phyloP scores from a whole-genome alignment of 2,797 vertebrate species.

The Arnoldichthys spilopterus region DNA sequence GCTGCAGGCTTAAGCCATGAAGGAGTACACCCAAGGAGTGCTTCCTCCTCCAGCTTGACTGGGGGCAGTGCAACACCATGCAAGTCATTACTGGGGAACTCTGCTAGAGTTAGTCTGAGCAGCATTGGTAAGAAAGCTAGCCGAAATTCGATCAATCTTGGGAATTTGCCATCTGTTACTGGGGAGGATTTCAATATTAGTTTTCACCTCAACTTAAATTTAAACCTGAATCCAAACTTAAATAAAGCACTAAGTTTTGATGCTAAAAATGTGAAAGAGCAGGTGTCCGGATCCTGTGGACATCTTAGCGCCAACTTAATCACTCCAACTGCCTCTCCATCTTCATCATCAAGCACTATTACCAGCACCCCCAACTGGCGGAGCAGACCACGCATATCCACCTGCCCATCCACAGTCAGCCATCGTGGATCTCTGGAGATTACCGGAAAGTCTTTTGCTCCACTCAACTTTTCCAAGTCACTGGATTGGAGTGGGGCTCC shows the following conservation, averaged over 20 bases:
- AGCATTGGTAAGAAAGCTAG: constrained; percentile 74
- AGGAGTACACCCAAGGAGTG: constrained; percentile 75
- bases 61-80: constrained; percentile 72
- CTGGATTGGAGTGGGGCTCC: constrained; percentile 74
- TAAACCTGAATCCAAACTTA: constrained; percentile 76
- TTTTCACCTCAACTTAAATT: constrained; percentile 81
- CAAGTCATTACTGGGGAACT: constrained; percentile 79
- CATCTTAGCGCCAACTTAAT: constrained; percentile 58
- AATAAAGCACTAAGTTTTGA: constrained; percentile 67
- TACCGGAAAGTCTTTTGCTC: constrained; percentile 68
- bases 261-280: constrained; percentile 59
- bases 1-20: constrained; percentile 72
- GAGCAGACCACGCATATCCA: constrained; percentile 81
- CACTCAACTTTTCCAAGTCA: constrained; percentile 76
- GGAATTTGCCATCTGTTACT: constrained; percentile 80
- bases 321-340: constrained; percentile 65
- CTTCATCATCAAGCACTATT: constrained; percentile 67
- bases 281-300: constrained; percentile 59
- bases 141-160: constrained; percentile 84
- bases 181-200: constrained; percentile 81
- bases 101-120: constrained; percentile 76
- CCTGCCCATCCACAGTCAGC: constrained; percentile 79
- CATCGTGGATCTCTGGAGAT: constrained; percentile 83
- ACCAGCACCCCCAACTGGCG: constrained; percentile 74
- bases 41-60: constrained; percentile 64